Evolutionary conservation across 2,888 invertebrate species (phyloP).

Genomic region (Clanis bilineata): DNA sequence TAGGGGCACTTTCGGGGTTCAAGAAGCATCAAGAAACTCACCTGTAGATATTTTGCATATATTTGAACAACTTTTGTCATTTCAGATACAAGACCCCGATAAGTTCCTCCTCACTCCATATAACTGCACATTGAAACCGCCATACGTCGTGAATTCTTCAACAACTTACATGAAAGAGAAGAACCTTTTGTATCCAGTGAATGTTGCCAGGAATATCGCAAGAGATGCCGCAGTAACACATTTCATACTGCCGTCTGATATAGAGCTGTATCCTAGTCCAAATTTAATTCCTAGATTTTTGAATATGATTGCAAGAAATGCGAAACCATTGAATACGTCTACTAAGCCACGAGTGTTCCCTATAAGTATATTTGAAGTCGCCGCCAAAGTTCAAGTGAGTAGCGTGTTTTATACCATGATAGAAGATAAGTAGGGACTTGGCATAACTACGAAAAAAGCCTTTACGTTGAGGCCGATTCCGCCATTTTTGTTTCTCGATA

Average conservation of each 20-base stretch:
- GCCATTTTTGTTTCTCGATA: no score
- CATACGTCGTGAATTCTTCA: conserved; percentile 84
- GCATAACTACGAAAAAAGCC: no score
- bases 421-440: no score
- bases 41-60: no score
- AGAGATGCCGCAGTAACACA: conserved; percentile 91
- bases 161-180: conserved; percentile 90
- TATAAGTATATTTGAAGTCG: conserved; percentile 94
- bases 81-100: conserved; percentile 86
- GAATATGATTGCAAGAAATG: conserved; percentile 90
- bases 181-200: conserved; percentile 93
- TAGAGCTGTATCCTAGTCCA: conserved; percentile 94
- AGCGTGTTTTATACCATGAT: not conserved
- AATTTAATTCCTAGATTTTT: conserved; percentile 90
- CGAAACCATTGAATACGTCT: conserved; percentile 82
- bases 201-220: conserved; percentile 95
- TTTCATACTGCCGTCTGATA: conserved; percentile 92
- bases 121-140: conserved; percentile 88
- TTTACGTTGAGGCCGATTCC: no score
- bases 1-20: no score
- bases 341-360: conserved; percentile 89
- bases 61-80: conserved; percentile 37
- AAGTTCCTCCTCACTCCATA: conserved; percentile 83
- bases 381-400: conserved; percentile 72
- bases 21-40: no score